Conservation (phyloP, 2,113 vertebrate species). For the Hemichromis elongatus region DNA sequence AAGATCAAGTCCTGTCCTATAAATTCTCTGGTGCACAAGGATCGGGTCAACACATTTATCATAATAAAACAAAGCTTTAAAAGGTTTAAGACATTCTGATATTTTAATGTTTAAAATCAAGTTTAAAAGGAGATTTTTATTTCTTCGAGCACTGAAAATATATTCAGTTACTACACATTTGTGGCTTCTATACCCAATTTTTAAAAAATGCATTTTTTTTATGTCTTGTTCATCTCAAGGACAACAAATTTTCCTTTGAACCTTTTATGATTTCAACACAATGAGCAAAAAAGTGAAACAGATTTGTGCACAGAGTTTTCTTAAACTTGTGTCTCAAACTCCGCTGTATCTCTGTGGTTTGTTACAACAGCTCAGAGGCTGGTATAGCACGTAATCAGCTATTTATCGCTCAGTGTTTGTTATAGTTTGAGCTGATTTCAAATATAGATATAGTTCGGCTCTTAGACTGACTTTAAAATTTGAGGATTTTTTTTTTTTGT, state of each 20-base stretch:
- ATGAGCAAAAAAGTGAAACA: not conserved
- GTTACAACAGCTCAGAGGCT: not conserved
- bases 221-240: not conserved
- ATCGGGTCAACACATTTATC: not conserved
- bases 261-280: not conserved
- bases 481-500: not conserved
- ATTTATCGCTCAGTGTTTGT: not conserved
- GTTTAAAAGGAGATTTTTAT: not conserved
- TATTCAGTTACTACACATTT: not conserved
- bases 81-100: not conserved
- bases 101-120: not conserved
- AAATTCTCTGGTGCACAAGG: not conserved
- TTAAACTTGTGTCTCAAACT: not conserved
- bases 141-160: not conserved
- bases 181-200: not conserved
- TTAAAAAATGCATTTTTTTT: not conserved
- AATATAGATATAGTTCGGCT: not conserved
- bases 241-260: not conserved
- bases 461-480: not conserved
- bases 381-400: not conserved
- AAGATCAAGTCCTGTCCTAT: not conserved
- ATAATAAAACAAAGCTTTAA: not conserved
- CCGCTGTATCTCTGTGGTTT: not conserved
- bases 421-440: conserved; percentile 1
- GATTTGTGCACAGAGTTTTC: not conserved